Evolutionary conservation across 2,888 invertebrate genomes (phyloP).

Genomic region (Congeria kusceri): DNA sequence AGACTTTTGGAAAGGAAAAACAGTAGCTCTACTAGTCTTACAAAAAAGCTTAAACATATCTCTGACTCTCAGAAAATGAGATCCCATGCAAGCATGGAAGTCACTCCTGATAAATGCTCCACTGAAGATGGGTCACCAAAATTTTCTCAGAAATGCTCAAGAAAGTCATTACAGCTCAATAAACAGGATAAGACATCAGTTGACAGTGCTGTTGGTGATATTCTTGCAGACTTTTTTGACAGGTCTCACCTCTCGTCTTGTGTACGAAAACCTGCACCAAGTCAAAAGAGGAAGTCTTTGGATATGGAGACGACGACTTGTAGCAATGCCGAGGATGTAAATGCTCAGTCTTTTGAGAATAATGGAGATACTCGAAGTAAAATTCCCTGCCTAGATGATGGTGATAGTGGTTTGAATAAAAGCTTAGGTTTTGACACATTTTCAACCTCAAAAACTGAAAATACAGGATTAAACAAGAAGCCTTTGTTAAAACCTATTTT

Average conservation of each 20-base stretch:
- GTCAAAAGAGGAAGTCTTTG: constrained; percentile 48
- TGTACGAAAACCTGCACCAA: constrained; percentile 58
- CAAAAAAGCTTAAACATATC: neutral
- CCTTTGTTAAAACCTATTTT: constrained; percentile 58
- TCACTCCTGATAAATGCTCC: neutral
- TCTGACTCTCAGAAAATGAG: neutral
- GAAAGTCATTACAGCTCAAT: constrained; percentile 10
- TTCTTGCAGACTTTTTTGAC: constrained; percentile 73
- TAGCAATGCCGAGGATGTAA: neutral
- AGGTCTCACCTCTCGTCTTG: constrained; percentile 64
- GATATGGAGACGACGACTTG: constrained; percentile 14
- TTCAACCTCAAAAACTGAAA: constrained; percentile 45
- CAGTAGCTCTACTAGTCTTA: neutral
- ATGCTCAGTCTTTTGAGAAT: too few relatives aligned
- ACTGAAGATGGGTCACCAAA: constrained; percentile 28
- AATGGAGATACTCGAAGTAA: too few relatives aligned
- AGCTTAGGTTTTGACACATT: neutral
- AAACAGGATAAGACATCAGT: neutral
- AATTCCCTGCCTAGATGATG: constrained; percentile 1
- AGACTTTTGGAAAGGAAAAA: constrained; percentile 13
- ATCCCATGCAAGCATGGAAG: neutral
- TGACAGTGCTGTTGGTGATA: constrained; percentile 54
- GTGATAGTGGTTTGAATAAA: neutral
- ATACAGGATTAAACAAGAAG: neutral
- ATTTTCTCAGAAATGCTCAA: constrained; percentile 40